phyloP scores from a whole-genome alignment of 2,113 vertebrate genomes.

The Choloepus hoffmanni region DNA sequence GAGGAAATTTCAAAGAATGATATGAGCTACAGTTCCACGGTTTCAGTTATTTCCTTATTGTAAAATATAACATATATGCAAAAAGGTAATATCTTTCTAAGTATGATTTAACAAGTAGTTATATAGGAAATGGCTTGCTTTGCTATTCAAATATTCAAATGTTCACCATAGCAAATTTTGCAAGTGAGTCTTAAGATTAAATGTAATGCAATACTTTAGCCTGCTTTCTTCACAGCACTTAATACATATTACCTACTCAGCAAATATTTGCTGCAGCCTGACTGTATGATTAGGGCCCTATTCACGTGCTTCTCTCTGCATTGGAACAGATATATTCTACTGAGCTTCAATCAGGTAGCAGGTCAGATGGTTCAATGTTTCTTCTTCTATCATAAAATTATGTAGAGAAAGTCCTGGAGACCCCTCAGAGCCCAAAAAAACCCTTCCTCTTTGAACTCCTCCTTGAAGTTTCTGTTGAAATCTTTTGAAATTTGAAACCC shows the following conservation, averaged over 20 bases:
- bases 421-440: too few relatives aligned
- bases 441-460: too few relatives aligned
- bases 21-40: too few relatives aligned
- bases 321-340: background rate
- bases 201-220: background rate
- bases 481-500: too few relatives aligned
- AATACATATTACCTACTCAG: background rate
- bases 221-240: background rate
- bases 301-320: background rate
- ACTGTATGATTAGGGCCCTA: background rate
- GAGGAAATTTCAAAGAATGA: too few relatives aligned
- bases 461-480: too few relatives aligned
- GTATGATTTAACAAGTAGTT: too few relatives aligned
- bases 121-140: background rate
- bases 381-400: background rate
- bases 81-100: too few relatives aligned
- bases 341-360: background rate
- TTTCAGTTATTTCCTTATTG: too few relatives aligned
- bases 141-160: background rate
- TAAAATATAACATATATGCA: too few relatives aligned
- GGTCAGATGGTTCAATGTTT: background rate
- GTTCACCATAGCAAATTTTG: background rate
- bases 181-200: background rate
- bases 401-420: too few relatives aligned
- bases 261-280: background rate